These are phyloP conservation scores for Herpetotheres cachinnans DNA, from an alignment of 2,113 vertebrate genomes.

Conservation along the genomic window DNA sequence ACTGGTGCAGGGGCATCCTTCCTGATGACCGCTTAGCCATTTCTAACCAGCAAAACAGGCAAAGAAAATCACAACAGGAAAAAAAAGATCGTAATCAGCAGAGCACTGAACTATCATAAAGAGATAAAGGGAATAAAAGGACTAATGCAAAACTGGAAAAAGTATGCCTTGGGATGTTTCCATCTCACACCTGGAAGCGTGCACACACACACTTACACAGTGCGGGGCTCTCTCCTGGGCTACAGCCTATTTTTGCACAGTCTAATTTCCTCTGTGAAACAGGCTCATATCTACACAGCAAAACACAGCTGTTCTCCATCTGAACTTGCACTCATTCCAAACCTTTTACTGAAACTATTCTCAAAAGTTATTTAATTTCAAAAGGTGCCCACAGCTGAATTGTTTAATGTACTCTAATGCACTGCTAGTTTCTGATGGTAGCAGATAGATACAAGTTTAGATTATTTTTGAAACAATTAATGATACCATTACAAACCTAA, in stretches of 20 bases:
- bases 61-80: not conserved
- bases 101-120: not conserved
- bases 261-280: not conserved
- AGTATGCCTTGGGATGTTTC: not conserved
- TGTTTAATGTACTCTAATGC: not conserved
- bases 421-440: not conserved
- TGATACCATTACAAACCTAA: slow-evolving; percentile 20
- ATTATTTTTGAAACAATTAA: slow-evolving; percentile 48
- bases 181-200: not conserved
- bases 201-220: too few species aligned
- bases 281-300: not conserved
- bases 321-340: not conserved
- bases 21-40: not conserved
- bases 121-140: not conserved
- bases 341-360: not conserved
- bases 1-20: not conserved
- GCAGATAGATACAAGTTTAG: not conserved
- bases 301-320: slow-evolving; percentile 13
- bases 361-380: slow-evolving; percentile 21
- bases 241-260: not conserved
- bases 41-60: not conserved
- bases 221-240: not conserved
- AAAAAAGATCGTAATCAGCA: not conserved
- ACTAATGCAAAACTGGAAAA: not conserved
- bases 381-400: slow-evolving; percentile 11